Evolutionary conservation across 2,797 vertebrate species (phyloP).

Genomic region (Gymnothorax javanicus): DNA sequence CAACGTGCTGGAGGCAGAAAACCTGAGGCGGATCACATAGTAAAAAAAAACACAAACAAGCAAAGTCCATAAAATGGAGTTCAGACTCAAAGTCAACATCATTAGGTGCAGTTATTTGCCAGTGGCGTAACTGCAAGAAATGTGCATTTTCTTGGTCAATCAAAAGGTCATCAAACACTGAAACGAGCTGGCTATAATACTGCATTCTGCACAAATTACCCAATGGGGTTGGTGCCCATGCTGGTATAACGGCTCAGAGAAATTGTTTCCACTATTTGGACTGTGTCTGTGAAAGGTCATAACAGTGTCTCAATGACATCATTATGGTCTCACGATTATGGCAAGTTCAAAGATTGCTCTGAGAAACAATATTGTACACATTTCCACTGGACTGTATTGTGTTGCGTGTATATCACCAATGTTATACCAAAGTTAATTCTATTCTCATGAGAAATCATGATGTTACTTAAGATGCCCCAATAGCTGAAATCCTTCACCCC

Average conservation of each 20-base stretch:
- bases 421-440: neutral
- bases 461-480: too few relatives aligned
- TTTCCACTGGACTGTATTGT: neutral
- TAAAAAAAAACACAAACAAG: neutral
- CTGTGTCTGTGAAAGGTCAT: neutral
- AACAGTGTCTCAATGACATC: neutral
- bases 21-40: slow-evolving; percentile 1
- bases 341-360: neutral
- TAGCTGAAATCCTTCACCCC: too few relatives aligned
- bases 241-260: neutral
- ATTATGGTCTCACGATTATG: neutral
- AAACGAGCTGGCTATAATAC: neutral
- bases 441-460: neutral
- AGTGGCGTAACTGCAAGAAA: neutral
- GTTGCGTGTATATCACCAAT: neutral
- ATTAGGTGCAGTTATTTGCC: neutral
- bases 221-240: neutral
- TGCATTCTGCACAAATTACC: neutral
- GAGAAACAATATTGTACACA: neutral
- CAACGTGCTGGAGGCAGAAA: neutral
- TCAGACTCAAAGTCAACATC: neutral
- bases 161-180: neutral
- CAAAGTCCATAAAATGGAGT: neutral
- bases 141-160: neutral
- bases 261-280: neutral